Base-by-base conservation (phyloP, 2,113 vertebrate genomes). In the Hylia prasina region DNA sequence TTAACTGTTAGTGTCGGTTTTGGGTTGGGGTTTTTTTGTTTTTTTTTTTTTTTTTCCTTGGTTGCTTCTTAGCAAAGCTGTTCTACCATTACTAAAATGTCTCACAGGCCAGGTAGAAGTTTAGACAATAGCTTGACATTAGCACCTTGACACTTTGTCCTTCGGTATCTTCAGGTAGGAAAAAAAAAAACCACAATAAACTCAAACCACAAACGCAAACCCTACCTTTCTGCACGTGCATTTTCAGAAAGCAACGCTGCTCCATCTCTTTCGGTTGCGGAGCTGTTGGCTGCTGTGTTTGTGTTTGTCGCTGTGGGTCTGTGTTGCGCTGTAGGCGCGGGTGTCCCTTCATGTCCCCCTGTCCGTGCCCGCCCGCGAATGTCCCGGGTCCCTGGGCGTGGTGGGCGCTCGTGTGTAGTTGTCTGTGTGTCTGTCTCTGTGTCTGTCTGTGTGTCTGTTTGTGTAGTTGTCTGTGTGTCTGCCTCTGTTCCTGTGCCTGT, bases 301-400 rank as follows among this genome's bases (percentile, higher is more conserved):
- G 47, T 13, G 15, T 25, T 15, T 9, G 53, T 8, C 15, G 6
- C 66, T 23, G 8, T 1, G 51, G 37, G 1, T 0, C 15, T 7
- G 6, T 4, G 30, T 4, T 7, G 2, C 8, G 1, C 50, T 4
- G 27, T 1, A 11, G 23, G 12, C 6, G 21, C 0, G 24, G 1
- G 24, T 11, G 44, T 53, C 51, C 24, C 66, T 51, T 15, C 2
- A 28, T 4, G 13, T 2, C 37, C 8, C n/a, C 33, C 4, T 3
- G 31, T 10, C 53, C 15, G 8, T 6, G 21, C 4, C 20, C 17
- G 28, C 3, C 60, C 40, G 15, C 23, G 0, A 5, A 0, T 0
- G 20, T 2, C 39, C 4, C 6, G 33, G 2, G 4, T 24, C 42
- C 6, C 68, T 3, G 56, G 4, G 23, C 7, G 6, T 5, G 25